Evolutionary conservation across 1,140 invertebrate species (phyloP).

Genomic region (Brachionus calyciflorus): DNA sequence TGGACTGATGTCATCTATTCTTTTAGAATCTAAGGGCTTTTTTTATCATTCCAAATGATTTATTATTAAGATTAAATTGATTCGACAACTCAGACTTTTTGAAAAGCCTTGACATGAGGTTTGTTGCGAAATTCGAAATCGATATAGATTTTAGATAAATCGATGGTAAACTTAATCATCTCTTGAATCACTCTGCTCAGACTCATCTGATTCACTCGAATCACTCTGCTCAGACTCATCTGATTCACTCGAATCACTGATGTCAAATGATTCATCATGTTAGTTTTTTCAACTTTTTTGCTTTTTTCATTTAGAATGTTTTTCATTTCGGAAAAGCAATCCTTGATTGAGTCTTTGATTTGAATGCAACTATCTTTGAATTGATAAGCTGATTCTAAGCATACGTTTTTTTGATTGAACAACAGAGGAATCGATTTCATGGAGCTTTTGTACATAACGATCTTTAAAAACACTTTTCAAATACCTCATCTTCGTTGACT

Average conservation of each 20-base stretch:
- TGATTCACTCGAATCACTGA: not conserved
- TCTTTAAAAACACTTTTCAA: slow-evolving; percentile 13
- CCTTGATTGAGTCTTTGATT: not conserved
- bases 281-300: not conserved
- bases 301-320: not conserved
- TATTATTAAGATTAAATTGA: no score
- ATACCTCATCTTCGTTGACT: not conserved
- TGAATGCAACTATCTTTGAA: not conserved
- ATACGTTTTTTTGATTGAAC: not conserved
- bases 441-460: not conserved
- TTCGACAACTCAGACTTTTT: no score
- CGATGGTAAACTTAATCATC: no score
- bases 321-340: not conserved
- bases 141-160: no score
- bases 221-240: no score
- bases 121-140: no score
- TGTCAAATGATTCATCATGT: not conserved
- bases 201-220: not conserved
- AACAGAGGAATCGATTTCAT: not conserved
- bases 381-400: not conserved
- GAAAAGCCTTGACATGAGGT: no score
- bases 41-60: no score
- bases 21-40: no score
- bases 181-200: not conserved
- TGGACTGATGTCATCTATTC: no score